Evolutionary conservation across 2,797 vertebrate genomes (phyloP).

Genomic region (Poecilia picta): DNA sequence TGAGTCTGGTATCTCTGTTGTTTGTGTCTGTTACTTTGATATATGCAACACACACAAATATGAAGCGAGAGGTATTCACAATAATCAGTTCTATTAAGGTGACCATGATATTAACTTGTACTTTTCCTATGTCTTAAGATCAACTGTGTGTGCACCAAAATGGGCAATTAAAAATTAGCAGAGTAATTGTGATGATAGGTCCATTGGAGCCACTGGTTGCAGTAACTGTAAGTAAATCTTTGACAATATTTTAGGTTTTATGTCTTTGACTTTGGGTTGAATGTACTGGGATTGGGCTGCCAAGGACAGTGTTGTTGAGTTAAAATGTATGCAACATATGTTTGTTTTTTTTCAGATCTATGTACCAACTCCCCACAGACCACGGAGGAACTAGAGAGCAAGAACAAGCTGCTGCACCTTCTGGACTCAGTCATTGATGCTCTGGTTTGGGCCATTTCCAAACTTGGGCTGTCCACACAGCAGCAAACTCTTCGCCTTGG

Average conservation of each 20-base stretch:
- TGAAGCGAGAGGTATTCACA: background rate
- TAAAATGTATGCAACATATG: background rate
- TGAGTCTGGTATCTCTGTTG: background rate
- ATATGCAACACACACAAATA: background rate
- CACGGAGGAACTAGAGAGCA: constrained; percentile 86
- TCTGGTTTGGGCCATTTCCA: constrained; percentile 94
- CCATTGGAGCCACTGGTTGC: background rate
- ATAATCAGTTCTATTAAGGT: too few species aligned
- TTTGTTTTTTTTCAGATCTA: constrained; percentile 77
- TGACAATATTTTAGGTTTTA: background rate
- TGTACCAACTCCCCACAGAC: constrained; percentile 78
- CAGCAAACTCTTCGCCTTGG: constrained; percentile 92
- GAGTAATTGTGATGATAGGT: background rate
- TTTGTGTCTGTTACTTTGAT: background rate
- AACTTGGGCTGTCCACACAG: constrained; percentile 86
- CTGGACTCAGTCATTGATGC: constrained; percentile 92
- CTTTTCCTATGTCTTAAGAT: background rate
- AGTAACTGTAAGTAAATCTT: background rate
- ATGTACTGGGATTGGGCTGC: background rate
- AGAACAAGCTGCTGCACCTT: constrained; percentile 88
- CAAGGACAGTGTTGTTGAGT: background rate
- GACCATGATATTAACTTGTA: background rate
- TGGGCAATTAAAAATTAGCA: background rate
- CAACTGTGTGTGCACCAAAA: background rate
- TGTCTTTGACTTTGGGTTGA: background rate